phyloP scores from a whole-genome alignment of 92 coral and sea anemone genomes.

The Epizoanthus stellaris region DNA sequence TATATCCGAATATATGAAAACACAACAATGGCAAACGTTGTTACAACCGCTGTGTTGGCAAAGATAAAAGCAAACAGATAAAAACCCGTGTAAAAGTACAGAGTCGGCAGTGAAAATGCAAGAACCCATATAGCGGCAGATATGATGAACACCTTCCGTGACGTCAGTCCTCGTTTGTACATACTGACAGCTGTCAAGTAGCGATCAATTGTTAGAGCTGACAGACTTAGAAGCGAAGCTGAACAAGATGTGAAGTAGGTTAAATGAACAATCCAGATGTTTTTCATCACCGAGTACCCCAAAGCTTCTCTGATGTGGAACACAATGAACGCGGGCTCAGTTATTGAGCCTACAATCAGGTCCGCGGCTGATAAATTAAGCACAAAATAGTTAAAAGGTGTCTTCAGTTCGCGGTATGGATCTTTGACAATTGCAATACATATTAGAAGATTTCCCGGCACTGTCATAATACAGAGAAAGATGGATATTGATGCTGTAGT shows the following conservation, averaged over 20 bases:
- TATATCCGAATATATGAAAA: slow-evolving; percentile 78
- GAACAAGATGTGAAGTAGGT: slow-evolving; percentile 78
- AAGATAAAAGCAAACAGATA: slow-evolving; percentile 77
- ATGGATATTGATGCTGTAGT: slow-evolving; percentile 71
- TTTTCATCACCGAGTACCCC: slow-evolving; percentile 54
- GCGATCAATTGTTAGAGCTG: slow-evolving; percentile 85
- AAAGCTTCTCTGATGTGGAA: slow-evolving; percentile 84
- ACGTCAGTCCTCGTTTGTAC: slow-evolving; percentile 64
- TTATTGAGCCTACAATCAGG: slow-evolving; percentile 72
- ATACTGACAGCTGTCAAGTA: slow-evolving; percentile 78
- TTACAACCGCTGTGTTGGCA: slow-evolving; percentile 75
- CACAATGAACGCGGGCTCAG: slow-evolving; percentile 85
- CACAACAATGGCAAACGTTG: slow-evolving; percentile 61
- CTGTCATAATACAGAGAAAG: slow-evolving; percentile 73
- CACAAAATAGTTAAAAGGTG: slow-evolving; percentile 91
- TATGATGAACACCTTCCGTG: slow-evolving; percentile 40
- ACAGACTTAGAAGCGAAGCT: slow-evolving; percentile 83
- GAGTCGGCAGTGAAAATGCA: slow-evolving; percentile 57
- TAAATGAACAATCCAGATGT: slow-evolving; percentile 71
- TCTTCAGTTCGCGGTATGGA: slow-evolving; percentile 76
- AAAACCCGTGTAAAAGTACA: slow-evolving; percentile 74
- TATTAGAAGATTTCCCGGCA: slow-evolving; percentile 84
- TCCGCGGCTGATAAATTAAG: slow-evolving; percentile 88
- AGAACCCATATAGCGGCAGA: slow-evolving; percentile 57
- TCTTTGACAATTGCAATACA: slow-evolving; percentile 81